These are phyloP conservation scores for Odontomyia ornata DNA, from an alignment of 2,888 invertebrate species.

Conservation along the genomic window DNA sequence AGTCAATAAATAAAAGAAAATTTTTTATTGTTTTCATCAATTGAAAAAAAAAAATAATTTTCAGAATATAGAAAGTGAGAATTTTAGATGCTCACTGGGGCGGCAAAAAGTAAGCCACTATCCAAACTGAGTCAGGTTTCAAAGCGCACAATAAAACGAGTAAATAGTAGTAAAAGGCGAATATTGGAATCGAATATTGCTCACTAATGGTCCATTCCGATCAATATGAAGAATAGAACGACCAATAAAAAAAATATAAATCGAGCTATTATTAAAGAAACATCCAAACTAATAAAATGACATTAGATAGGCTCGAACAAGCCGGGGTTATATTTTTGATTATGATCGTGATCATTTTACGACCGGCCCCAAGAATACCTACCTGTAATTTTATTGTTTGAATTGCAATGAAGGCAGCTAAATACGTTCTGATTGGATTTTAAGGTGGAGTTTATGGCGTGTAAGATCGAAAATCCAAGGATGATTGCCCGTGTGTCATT, in stretches of 20 bases:
- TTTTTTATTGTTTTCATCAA: conserved; percentile 22
- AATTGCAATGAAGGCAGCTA: neutral
- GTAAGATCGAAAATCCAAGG: too few relatives aligned
- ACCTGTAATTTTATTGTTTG: neutral
- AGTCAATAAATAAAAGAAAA: conserved; percentile 24
- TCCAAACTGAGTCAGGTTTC: too few relatives aligned
- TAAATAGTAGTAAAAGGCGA: neutral
- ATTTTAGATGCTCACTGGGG: too few relatives aligned
- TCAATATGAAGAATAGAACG: neutral
- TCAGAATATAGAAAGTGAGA: neutral
- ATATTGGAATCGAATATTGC: neutral
- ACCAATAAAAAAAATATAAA: conserved; percentile 27
- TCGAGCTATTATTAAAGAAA: conserved; percentile 13
- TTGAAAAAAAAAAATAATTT: too few relatives aligned
- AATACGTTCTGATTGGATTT: neutral
- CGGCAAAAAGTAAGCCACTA: too few relatives aligned
- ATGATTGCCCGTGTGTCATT: too few relatives aligned
- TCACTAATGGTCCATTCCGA: neutral
- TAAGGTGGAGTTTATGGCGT: neutral
- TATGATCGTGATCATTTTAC: conserved; percentile 12
- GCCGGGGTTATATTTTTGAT: neutral
- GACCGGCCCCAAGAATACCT: neutral
- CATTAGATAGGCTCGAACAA: conserved; percentile 15
- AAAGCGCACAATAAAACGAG: too few relatives aligned
- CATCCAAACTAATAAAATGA: conserved; percentile 25